Conservation (phyloP, 2,888 invertebrate genomes). For the Formica aserva region DNA sequence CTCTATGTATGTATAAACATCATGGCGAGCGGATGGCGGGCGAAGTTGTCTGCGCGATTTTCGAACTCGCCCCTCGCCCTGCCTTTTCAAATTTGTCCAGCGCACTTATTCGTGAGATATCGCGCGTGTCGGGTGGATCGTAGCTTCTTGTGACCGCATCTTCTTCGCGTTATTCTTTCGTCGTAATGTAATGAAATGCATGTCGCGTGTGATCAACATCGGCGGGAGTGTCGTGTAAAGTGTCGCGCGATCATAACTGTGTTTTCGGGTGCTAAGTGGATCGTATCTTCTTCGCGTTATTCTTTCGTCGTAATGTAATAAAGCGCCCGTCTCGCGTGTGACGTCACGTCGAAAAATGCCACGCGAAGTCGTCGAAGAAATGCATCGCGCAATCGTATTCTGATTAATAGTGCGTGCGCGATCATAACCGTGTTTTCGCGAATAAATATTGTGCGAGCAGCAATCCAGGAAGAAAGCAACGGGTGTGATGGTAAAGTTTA, state of each 20-base stretch:
- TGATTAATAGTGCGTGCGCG: neutral
- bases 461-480: neutral
- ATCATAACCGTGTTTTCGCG: neutral
- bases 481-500: neutral
- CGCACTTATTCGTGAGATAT: neutral
- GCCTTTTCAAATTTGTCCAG: neutral
- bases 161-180: neutral
- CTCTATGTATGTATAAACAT: too few relatives aligned
- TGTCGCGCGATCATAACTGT: neutral
- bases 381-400: neutral
- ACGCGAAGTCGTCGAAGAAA: neutral
- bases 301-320: neutral
- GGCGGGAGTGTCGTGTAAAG: neutral
- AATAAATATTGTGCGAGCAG: neutral
- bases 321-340: neutral
- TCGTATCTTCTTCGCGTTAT: neutral
- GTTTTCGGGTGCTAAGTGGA: neutral
- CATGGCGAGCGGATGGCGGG: neutral
- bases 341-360: neutral
- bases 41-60: slow-evolving; percentile 3
- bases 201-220: neutral
- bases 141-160: neutral
- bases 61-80: neutral
- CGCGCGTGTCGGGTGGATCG: too few relatives aligned
- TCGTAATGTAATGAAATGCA: neutral